Conservation (phyloP, 2,797 vertebrate species). For the Centropyge bicolor region DNA sequence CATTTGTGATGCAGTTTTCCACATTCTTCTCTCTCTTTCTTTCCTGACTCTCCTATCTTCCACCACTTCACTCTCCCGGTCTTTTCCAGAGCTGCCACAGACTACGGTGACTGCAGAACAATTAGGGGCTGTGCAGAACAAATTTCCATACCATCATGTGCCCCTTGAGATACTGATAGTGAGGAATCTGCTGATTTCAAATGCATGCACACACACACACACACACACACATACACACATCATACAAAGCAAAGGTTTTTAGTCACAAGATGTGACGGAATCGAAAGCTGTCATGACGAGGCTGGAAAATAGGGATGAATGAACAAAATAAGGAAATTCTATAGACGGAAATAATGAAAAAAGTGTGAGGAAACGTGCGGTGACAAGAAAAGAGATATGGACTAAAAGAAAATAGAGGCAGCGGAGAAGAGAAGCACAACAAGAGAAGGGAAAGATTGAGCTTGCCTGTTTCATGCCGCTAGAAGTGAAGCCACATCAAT, state of each 20-base stretch:
- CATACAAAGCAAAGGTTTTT: conserved; percentile 32
- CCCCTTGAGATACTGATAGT: conserved; percentile 72
- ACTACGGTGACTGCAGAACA: conserved; percentile 66
- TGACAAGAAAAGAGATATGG: conserved; percentile 40
- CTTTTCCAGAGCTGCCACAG: conserved; percentile 55
- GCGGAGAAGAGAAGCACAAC: neutral
- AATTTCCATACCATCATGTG: conserved; percentile 78
- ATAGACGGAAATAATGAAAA: conserved; percentile 41
- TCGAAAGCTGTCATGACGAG: conserved; percentile 32
- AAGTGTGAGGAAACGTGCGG: conserved; percentile 3
- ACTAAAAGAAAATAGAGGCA: conserved; percentile 17
- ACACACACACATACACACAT: conserved; percentile 5
- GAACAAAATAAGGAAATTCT: conserved; percentile 41
- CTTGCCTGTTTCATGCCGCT: conserved; percentile 44
- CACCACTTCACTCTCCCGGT: conserved; percentile 50
- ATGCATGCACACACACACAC: conserved; percentile 13
- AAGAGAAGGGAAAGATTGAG: conserved; percentile 42
- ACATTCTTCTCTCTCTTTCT: conserved; percentile 68
- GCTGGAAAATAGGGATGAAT: conserved; percentile 29
- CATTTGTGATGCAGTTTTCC: conserved; percentile 71
- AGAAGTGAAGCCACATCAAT: conserved; percentile 71
- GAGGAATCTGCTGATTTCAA: conserved; percentile 60
- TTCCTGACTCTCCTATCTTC: conserved; percentile 49
- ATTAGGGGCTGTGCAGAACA: conserved; percentile 68
- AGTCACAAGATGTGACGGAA: conserved; percentile 24